Conservation (phyloP, 2,113 vertebrate species). For the Regulus satrapa region DNA sequence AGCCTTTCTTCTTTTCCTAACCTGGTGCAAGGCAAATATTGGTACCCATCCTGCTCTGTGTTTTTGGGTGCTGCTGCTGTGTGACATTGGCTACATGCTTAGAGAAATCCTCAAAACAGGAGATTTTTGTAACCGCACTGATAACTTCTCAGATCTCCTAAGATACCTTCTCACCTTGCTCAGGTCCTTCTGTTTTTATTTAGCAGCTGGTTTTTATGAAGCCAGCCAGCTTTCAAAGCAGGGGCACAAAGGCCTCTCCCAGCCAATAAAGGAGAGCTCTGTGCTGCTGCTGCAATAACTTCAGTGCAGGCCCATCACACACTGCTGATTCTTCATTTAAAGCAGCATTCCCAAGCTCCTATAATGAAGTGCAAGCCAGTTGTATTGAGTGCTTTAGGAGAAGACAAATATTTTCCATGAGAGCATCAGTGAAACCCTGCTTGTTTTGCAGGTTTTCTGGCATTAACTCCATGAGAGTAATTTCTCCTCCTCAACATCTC, state of each 20-base stretch:
- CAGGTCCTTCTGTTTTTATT: not conserved
- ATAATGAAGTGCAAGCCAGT: not conserved
- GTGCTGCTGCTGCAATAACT: not conserved
- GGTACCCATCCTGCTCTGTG: not conserved
- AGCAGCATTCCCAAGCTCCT: not conserved
- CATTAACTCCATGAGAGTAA: not conserved
- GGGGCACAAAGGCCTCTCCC: not conserved
- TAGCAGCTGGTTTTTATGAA: not conserved
- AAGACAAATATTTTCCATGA: not conserved
- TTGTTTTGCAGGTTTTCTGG: not conserved
- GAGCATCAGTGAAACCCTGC: not conserved
- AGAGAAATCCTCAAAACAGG: not conserved
- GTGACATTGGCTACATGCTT: not conserved
- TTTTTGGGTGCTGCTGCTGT: not conserved
- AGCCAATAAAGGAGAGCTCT: not conserved
- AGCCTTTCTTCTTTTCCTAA: not conserved
- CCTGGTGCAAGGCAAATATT: fast-evolving
- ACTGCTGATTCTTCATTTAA: not conserved
- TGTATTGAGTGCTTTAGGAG: not conserved
- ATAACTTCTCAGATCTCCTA: not conserved
- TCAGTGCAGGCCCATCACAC: not conserved
- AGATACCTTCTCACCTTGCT: not conserved
- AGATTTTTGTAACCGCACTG: not conserved
- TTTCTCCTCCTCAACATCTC: not conserved
- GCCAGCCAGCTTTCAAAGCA: not conserved